Base-by-base conservation (phyloP, 2,888 invertebrate species). In the Caprella mutica region DNA sequence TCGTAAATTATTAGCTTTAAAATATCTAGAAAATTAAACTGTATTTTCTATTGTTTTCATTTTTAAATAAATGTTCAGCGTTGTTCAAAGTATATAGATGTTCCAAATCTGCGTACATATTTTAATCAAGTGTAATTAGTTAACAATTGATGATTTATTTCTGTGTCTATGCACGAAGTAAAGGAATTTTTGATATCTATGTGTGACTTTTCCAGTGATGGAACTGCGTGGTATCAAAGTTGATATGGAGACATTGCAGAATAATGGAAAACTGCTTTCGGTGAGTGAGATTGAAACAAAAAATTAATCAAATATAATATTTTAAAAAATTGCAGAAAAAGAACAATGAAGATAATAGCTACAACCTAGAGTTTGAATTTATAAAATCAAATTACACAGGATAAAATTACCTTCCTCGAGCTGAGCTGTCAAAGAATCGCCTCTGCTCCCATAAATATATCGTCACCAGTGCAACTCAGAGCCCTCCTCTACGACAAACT, bases 401-500 rank as follows among this genome's bases (percentile, higher is more conserved):
- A 52, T n/a, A 42, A 53, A 35, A 43, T 56, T 21, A 39, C 40
- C n/a, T 50, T 54, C 23, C 46, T 61, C 29, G 61, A 61, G 50
- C 43, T 39, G 19, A 35, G 44, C 14, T 58, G 58, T 12, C 58
- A 55, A 19, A 55, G 57, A n/a, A 58, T 55, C 5, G 38, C 55
- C 35, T 51, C 53, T 9, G 40, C 52, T 5, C 38, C 42, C 39
- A 53, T 61, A 24, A 55, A 57, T 23, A 50, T 61, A 19, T 33
- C 52, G 19, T 61, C 61, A 5, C 52, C 57, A 17, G 42, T 19
- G 9, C 61, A 63, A 52, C 55, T 63, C 17, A 53, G 63, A 12
- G 53, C 51, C n/a, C 43, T 63, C 26, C 55, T 63, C 19, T 63
- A 57, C 44, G 51, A 54, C n/a, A 23, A 30, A 12, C 42, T 63